Conservation (phyloP, 2,888 invertebrate genomes). For the Matsumyia berberina region DNA sequence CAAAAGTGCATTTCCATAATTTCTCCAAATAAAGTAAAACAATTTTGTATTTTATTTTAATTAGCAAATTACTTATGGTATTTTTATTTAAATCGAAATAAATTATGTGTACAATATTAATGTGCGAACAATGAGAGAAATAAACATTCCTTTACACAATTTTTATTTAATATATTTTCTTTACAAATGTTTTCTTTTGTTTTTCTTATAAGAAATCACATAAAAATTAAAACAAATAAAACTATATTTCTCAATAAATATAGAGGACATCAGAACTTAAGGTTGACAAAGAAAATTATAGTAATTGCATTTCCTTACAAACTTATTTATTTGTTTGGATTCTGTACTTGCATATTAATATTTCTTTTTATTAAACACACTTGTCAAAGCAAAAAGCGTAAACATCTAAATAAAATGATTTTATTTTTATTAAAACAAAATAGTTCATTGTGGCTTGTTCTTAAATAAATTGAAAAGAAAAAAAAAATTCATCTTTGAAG, state of each 20-base stretch:
- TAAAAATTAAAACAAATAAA: conserved; percentile 17
- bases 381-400: conserved; percentile 66
- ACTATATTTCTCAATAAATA: conserved; percentile 37
- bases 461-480: conserved; percentile 32
- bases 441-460: conserved; percentile 30
- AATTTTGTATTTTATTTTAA: conserved; percentile 60
- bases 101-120: conserved; percentile 75
- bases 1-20: too few relatives aligned
- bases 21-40: background rate
- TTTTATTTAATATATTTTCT: conserved; percentile 43
- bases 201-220: conserved; percentile 55
- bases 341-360: conserved; percentile 18
- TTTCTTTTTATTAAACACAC: conserved; percentile 61
- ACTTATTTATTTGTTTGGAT: conserved; percentile 12
- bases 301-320: conserved; percentile 27
- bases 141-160: conserved; percentile 67
- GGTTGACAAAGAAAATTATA: background rate
- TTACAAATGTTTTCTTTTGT: conserved; percentile 52
- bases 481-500: conserved; percentile 51
- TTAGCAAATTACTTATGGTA: conserved; percentile 76
- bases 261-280: background rate
- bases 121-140: conserved; percentile 77
- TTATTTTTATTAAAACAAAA: conserved; percentile 14
- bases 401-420: conserved; percentile 53
- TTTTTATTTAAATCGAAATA: conserved; percentile 74